Evolutionary conservation across 2,888 invertebrate species (phyloP), one percentile per base, ranked within the genome.

Genomic region (Beris morrisii): DNA sequence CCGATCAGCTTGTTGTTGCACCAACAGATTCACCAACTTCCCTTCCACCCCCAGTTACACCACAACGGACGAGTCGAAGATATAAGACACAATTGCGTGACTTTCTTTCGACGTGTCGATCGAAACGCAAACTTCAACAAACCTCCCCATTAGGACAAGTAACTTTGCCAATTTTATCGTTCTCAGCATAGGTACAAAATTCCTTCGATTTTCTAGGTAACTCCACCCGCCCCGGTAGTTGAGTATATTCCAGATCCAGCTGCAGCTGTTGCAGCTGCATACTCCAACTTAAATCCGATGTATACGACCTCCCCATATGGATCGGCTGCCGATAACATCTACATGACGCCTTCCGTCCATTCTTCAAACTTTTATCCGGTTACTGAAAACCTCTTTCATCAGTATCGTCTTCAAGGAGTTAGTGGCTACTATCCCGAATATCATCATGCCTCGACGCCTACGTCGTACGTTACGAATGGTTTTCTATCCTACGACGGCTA

Each of bases 61-160:
- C 92, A 0, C 91, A 91, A 64, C 84, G 93, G 73, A 91, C 93
- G 22, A 93, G 91, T 71, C 86, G 95, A 69, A 87, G 96, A 74
- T 96, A 96, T 82, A 97, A 97, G 81, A 94, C 95, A 4, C 96
- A 96, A 78, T 83, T 96, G 30, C 84, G 95, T 56, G 96, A 97
- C 82, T 95, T 96, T 78, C 82, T 95, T 2, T 94, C 95, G 13
- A 95, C 95, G 12, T 95, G 95, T 77, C 87, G 95, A 70, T 91
- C 90, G 70, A 93, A 93, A 76, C 85, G 92, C 77, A 86, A 89
- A 81, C 75, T 84, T 71, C 80, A 82, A 11, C 81, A 81, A 64
- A 82, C 76, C 5, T 76, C 81, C 73, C 74, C 78, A 12, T 70
- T 77, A 44, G 78, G 78, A 7, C 81, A 79, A 72, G 85, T 85